These are phyloP conservation scores for Hapalemur alaotrensis DNA, from an alignment of 2,797 vertebrate species.

Conservation along the genomic window DNA sequence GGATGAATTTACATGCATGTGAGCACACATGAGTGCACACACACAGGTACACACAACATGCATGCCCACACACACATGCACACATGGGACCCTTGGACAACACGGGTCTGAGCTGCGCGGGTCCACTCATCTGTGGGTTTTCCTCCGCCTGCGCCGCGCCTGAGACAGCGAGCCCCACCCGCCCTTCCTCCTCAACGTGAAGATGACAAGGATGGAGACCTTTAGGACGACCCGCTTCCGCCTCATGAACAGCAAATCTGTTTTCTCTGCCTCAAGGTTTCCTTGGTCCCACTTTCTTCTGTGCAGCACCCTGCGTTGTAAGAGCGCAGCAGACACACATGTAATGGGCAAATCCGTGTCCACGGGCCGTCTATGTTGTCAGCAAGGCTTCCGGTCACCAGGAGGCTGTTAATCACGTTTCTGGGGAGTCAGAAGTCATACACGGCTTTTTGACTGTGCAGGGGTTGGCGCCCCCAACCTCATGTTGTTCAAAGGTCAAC, in stretches of 20 bases:
- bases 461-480: not conserved
- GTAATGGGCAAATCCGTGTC: not conserved
- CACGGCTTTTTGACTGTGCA: not conserved
- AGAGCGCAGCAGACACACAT: not conserved
- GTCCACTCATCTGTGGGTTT: too few relatives aligned
- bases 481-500: not conserved
- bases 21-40: rapidly evolving
- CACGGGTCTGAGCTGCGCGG: too few relatives aligned
- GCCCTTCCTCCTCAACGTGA: too few relatives aligned
- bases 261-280: not conserved
- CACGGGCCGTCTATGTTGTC: not conserved
- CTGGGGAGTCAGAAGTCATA: not conserved
- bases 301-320: not conserved
- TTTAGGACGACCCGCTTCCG: not conserved
- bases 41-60: rapidly evolving
- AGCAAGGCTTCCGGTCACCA: not conserved
- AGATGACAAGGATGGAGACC: too few relatives aligned
- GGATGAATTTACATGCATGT: rapidly evolving
- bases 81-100: too few relatives aligned
- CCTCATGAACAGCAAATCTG: not conserved
- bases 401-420: not conserved
- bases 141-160: too few relatives aligned
- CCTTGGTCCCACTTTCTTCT: too few relatives aligned
- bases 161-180: too few relatives aligned
- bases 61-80: rapidly evolving